A percentile compares a stretch with the other conserved stretches of the same genome.
Evolutionary conservation across 2,797 vertebrate species (phyloP).

Genomic region (Ataeniobius toweri): DNA sequence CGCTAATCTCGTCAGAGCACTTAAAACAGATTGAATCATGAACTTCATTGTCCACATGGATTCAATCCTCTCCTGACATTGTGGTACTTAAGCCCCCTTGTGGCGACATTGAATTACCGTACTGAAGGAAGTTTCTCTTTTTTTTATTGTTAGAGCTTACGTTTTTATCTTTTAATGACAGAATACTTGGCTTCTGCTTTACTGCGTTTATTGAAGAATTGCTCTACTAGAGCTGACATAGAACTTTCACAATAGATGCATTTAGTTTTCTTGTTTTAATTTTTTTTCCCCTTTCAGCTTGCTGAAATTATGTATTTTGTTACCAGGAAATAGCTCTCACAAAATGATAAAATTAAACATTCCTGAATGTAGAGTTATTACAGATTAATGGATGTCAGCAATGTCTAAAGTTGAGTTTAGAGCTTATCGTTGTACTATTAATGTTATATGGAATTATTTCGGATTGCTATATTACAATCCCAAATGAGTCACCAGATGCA

Average conservation of each 20-base stretch:
- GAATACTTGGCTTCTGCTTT: constrained; percentile 14
- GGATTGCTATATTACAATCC: not conserved
- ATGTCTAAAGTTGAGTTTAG: not conserved
- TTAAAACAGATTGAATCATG: constrained; percentile 13
- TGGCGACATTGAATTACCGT: constrained; percentile 45
- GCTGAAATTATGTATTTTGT: not conserved
- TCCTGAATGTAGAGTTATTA: constrained; percentile 4
- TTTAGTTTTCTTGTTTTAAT: constrained; percentile 13
- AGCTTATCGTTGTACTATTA: not conserved
- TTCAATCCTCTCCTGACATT: not conserved
- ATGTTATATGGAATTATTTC: not conserved
- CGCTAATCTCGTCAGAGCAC: constrained; percentile 15
- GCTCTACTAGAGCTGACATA: not conserved
- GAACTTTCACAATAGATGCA: constrained; percentile 5
- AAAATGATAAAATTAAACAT: constrained; percentile 7
- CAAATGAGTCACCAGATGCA: not conserved
- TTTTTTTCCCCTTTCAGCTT: constrained; percentile 9
- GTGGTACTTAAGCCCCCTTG: constrained; percentile 63
- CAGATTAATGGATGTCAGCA: constrained; percentile 4
- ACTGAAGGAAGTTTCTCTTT: constrained; percentile 2
- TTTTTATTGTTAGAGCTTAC: constrained; percentile 24
- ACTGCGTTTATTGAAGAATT: constrained; percentile 24
- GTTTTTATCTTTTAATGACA: constrained; percentile 21
- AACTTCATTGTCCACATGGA: constrained; percentile 11
- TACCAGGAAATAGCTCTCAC: constrained; percentile 42